Percentiles rank a stretch among this genome's conserved stretches.
Evolutionary conservation across 2,888 invertebrate species (phyloP).

Genomic region (Homarus gammarus): DNA sequence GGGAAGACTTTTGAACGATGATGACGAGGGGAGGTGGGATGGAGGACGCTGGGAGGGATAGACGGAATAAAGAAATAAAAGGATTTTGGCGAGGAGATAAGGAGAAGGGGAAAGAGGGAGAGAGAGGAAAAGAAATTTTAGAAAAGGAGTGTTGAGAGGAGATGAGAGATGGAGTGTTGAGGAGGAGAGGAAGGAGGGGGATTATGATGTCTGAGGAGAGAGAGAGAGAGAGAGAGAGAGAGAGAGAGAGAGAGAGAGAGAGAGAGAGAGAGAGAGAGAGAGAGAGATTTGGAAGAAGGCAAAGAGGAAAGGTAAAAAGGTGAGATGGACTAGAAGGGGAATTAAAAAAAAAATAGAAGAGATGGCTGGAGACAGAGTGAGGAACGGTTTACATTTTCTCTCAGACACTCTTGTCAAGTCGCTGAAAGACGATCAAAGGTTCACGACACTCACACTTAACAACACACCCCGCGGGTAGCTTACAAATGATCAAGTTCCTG

Average conservation of each 20-base stretch:
- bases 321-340: background rate
- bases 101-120: background rate
- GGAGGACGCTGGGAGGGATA: background rate
- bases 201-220: conserved; percentile 8
- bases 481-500: too few relatives aligned
- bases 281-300: background rate
- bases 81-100: background rate
- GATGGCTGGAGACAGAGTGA: background rate
- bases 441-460: too few relatives aligned
- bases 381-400: background rate
- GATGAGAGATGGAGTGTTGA: background rate
- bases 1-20: too few relatives aligned
- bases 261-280: background rate
- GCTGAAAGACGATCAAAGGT: too few relatives aligned
- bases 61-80: background rate
- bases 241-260: background rate
- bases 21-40: background rate
- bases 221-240: conserved; percentile 10
- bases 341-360: background rate
- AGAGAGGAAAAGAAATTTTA: too few relatives aligned
- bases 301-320: background rate
- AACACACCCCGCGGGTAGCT: too few relatives aligned
- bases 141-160: too few relatives aligned
- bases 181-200: background rate
- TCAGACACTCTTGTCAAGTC: too few relatives aligned